A percentile compares a stretch with the other conserved stretches of the same genome.
phyloP scores from a whole-genome alignment of 1,140 invertebrate genomes.

The Drosophila gunungcola region DNA sequence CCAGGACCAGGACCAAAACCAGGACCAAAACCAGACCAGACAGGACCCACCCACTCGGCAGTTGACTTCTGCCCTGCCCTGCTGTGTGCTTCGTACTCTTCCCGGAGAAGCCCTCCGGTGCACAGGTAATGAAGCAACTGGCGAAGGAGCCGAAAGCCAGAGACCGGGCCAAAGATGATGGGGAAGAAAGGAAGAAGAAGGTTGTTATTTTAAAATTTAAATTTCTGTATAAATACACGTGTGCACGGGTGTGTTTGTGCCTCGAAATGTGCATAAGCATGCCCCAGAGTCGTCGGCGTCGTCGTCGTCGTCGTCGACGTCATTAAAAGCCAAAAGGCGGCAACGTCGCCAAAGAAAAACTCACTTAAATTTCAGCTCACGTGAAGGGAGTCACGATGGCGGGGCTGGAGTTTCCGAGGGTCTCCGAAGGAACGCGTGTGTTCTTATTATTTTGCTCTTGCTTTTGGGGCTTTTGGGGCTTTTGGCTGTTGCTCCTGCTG shows the following conservation, averaged over 20 bases:
- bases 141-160: constrained; percentile 37
- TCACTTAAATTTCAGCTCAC: constrained; percentile 81
- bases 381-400: constrained; percentile 44
- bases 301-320: constrained; percentile 50
- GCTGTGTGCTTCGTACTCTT: background rate
- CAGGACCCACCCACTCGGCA: constrained; percentile 27
- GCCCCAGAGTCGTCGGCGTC: constrained; percentile 66
- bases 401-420: background rate
- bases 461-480: constrained; percentile 32
- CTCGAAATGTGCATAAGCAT: constrained; percentile 73
- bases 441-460: constrained; percentile 49
- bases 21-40: constrained; percentile 13
- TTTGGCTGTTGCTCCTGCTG: constrained; percentile 21
- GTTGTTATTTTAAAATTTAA: constrained; percentile 83
- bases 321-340: constrained; percentile 79
- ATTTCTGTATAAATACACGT: constrained; percentile 79
- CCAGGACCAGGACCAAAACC: constrained; percentile 9
- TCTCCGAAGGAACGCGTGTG: constrained; percentile 24
- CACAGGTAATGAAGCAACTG: constrained; percentile 68
- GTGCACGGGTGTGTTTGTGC: constrained; percentile 35
- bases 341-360: constrained; percentile 67
- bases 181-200: constrained; percentile 21
- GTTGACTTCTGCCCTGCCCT: constrained; percentile 42
- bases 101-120: constrained; percentile 26
- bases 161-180: constrained; percentile 16